Evolutionary conservation across 2,888 invertebrate species (phyloP), one percentile per base, ranked within the genome.

Genomic region (Eupithecia dodoneata): DNA sequence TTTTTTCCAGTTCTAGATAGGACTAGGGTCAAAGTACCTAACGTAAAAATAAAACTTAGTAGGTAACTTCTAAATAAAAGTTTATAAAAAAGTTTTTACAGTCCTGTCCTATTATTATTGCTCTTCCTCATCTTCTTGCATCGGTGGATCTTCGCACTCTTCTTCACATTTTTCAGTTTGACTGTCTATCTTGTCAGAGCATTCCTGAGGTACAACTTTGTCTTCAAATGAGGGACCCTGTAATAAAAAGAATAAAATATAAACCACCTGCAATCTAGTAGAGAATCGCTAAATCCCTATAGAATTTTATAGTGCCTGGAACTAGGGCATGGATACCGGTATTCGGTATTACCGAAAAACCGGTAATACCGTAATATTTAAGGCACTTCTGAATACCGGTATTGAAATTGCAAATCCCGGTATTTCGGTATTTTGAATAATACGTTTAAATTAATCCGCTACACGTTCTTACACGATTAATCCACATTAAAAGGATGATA

Each of bases 121-220:
- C 9, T 75, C 76, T 77, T 79, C 73, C 30, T 76, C 75, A 30
- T 80, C 77, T 44, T 82, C 83, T 70, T 81, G 82, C 79, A 79
- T 78, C 4, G 78, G 79, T 73, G 84, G 84, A 45, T 86, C 85
- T 42, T 85, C 84, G 75, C 92, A 92, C 10, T 83, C 80, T 76
- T 90, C 91, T 79, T 85, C 84, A 78, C 93, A 93, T 52, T 79
- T 79, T 72, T 83, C 84, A 12, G 83, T 86, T 75, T 91, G 84
- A 77, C 81, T 87, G 0, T 83, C 52, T 70, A 86, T 85, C 4
- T 85, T 86, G 10, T 85, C 84, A 30, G 85, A 77, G 78, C 92
- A 92, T 42, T 85, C 77, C 41, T 84, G 81, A 2, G 90, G 84
- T 15, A 89, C 84, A 59, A 81, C 81, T 79, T 86, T 87, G 15